These are phyloP conservation scores for Condylostylus longicornis DNA, from an alignment of 1,140 invertebrate genomes.

Conservation along the genomic window DNA sequence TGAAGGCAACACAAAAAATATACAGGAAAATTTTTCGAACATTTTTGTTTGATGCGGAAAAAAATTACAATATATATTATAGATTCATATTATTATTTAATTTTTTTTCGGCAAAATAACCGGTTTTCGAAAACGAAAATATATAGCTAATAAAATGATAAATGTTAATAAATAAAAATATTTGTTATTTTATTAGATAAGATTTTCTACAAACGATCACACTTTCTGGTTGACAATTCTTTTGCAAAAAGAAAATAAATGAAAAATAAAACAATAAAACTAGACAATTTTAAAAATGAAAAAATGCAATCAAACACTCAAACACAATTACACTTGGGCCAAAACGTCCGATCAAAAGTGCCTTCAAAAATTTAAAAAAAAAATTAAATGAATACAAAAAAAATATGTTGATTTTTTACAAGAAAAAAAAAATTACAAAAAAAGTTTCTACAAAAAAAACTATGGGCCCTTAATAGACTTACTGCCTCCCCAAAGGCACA, in stretches of 20 bases:
- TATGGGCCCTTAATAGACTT: too few species aligned
- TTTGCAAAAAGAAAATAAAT: slow-evolving; percentile 26
- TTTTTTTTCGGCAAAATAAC: slow-evolving; percentile 34
- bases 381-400: slow-evolving; percentile 33
- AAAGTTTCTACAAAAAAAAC: too few species aligned
- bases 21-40: slow-evolving; percentile 19
- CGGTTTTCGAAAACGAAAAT: slow-evolving; percentile 30
- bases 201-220: too few species aligned
- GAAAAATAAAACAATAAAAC: slow-evolving; percentile 12
- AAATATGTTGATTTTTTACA: slow-evolving; percentile 65
- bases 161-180: too few species aligned
- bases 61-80: slow-evolving; percentile 22
- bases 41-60: slow-evolving; percentile 26
- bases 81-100: slow-evolving; percentile 24
- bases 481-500: too few species aligned
- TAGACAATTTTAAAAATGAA: slow-evolving; percentile 5
- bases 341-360: slow-evolving; percentile 79
- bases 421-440: slow-evolving; percentile 41
- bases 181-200: too few species aligned
- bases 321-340: slow-evolving; percentile 52
- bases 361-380: slow-evolving; percentile 58
- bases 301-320: slow-evolving; percentile 1
- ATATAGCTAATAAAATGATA: too few species aligned
- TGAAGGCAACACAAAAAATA: slow-evolving; percentile 29
- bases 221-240: slow-evolving; percentile 27